Base-by-base conservation (phyloP, 2,888 invertebrate genomes). In the Melanchra persicariae region DNA sequence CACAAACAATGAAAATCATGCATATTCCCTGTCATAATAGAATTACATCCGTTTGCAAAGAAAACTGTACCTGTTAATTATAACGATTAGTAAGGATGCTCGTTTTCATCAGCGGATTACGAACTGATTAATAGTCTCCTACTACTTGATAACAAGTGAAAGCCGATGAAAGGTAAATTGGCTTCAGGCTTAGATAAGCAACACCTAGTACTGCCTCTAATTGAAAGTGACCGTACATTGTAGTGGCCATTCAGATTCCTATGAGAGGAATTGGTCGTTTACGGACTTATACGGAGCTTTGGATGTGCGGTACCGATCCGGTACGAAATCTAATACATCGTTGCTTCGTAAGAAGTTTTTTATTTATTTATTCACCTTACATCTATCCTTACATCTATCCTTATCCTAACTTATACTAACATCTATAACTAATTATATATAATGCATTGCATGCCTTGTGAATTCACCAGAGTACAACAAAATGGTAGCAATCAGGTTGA, bases 161-260 rank as follows among this genome's bases (percentile, higher is more conserved):
- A 43, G 24, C 43, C 34, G 26, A 65, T 72, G 34, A 66, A 65
- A 74, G 49, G 49, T 72, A 74, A 58, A 72, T 66, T 72, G 43
- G 15, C 34, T 72, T 12, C 17, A 51, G 74, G 49, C 43, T 74
- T 57, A 26, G 49, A 72, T 37, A 57, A 51, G 57, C 34, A 49
- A 66, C 49, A 74, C 57, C 57, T 66, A 66, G 45, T 51, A 74
- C 45, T 37, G 49, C 19, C 12, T 51, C 45, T 73, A 58, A 67
- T 58, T 74, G 74, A 58, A 74, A 74, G 57, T 73, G 58, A 30
- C 57, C 45, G 57, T 17, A 66, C 45, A 45, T 66, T 72, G 47
- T 57, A 57, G 47, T 45, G 43, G 15, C 43, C 5, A 51, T 65
- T 74, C 49, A 34, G 26, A 51, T n/a, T 45, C 40, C 34, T 65